Conservation (phyloP, 2,113 vertebrate genomes). For the Oreotrochilus melanogaster region DNA sequence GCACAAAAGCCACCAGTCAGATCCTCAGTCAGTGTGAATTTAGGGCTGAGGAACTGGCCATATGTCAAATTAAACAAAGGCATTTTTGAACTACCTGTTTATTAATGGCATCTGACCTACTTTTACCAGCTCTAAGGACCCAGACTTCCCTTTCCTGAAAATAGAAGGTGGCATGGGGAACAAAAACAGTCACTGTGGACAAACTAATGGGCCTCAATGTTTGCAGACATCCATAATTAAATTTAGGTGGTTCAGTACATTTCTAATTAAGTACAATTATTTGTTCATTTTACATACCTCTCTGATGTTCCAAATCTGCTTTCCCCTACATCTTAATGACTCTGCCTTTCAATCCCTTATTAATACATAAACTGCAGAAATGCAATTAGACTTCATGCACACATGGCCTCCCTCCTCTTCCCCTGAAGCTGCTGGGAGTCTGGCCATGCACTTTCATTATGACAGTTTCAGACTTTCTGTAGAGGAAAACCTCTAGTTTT, state of each 20-base stretch:
- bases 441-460: not conserved
- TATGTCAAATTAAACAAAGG: constrained; percentile 34
- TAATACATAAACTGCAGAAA: constrained; percentile 62
- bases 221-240: constrained; percentile 57
- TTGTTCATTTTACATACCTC: constrained; percentile 65
- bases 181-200: constrained; percentile 1
- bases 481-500: not conserved
- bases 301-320: constrained; percentile 27
- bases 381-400: constrained; percentile 70
- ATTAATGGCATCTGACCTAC: constrained; percentile 54
- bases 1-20: not conserved
- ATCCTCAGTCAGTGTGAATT: not conserved
- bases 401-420: not conserved
- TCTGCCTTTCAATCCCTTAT: constrained; percentile 42
- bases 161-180: constrained; percentile 33
- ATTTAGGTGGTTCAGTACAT: constrained; percentile 64
- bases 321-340: constrained; percentile 66
- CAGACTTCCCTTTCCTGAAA: constrained; percentile 34
- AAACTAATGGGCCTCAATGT: constrained; percentile 51
- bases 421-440: not conserved
- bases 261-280: constrained; percentile 75
- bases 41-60: not conserved
- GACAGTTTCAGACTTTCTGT: not conserved
- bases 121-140: not conserved
- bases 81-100: constrained; percentile 46